Base-by-base conservation (phyloP, 2,888 invertebrate species). In the Rutpela maculata region DNA sequence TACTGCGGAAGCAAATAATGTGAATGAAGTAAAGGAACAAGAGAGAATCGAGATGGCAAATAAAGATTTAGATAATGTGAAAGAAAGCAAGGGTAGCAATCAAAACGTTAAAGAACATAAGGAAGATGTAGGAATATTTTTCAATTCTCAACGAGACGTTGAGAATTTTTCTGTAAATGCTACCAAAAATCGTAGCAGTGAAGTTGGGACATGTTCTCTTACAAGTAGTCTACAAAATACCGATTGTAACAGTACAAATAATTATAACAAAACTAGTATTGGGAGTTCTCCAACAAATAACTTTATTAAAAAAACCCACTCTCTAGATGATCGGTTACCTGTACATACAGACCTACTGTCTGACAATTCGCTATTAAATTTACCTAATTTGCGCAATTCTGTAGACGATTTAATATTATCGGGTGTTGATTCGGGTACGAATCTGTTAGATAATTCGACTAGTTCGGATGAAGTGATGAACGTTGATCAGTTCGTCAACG, bases 401-500 rank as follows among this genome's bases (percentile, higher is more conserved):
- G 88, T 86, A 10, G 89, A 89, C 79, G 89, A 88, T 68, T 81
- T 89, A 60, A 89, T 88, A 76, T 82, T 89, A 62, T 85, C 87
- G 1, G 84, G 83, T 67, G 86, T 87, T 0, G 87, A 88, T 74
- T 81, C 85, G 6, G 85, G 84, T 50, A 84, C 87, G 57, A 85
- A 83, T 76, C 83, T 89, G 31, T 79, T 89, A 70, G 89, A 90
- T 79, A 88, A 88, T 60, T 89, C 88, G 26, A 87, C 87, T 17
- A 87, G 87, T 82, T 89, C 89, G 0, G 89, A 89, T 81, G 89
- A 90, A 84, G 87, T 89, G 35, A 89, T 90, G 88, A 89, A 90
- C 81, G 89, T 90, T 0, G 90, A 90, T 85, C 90, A 90, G 76
- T 89, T 90, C 82, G 89, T 90, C 4, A 89, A 89, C 80, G 90